A percentile compares a stretch with the other conserved stretches of the same genome.
Conservation (phyloP, 2,113 vertebrate species). For the Otocyon megalotis region DNA sequence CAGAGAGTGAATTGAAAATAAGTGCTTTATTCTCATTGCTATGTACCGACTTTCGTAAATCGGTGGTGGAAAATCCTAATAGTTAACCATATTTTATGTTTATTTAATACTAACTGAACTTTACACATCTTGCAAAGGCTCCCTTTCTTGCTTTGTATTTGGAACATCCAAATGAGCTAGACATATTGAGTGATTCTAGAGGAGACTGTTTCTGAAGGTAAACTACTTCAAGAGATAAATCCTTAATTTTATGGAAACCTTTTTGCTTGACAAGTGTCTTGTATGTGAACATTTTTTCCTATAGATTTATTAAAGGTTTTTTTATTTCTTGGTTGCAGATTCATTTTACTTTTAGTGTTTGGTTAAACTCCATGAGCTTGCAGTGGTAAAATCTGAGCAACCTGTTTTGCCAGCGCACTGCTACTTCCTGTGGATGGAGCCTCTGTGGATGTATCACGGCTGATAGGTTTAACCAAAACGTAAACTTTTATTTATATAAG, state of each 20-base stretch:
- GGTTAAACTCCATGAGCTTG: conserved; percentile 28
- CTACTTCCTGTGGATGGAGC: background rate
- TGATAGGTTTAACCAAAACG: background rate
- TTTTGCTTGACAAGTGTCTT: background rate
- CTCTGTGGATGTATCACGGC: background rate
- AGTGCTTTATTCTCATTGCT: background rate
- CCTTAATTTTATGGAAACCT: background rate
- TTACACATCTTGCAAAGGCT: background rate
- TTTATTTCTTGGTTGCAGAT: background rate
- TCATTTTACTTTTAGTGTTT: background rate
- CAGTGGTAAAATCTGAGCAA: background rate
- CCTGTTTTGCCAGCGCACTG: background rate
- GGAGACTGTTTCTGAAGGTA: conserved; percentile 45
- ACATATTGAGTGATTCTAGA: background rate
- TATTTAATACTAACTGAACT: background rate
- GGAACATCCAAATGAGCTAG: conserved; percentile 1
- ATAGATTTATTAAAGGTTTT: conserved; percentile 25
- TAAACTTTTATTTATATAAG: background rate
- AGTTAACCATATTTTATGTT: background rate
- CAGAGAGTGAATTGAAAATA: background rate
- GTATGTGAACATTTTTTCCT: background rate
- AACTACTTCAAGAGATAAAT: background rate
- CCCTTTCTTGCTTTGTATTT: conserved; percentile 4
- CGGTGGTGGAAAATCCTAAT: background rate
- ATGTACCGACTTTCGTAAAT: background rate